Base-by-base conservation (phyloP, 2,113 vertebrate species). In the Symphodus melops region DNA sequence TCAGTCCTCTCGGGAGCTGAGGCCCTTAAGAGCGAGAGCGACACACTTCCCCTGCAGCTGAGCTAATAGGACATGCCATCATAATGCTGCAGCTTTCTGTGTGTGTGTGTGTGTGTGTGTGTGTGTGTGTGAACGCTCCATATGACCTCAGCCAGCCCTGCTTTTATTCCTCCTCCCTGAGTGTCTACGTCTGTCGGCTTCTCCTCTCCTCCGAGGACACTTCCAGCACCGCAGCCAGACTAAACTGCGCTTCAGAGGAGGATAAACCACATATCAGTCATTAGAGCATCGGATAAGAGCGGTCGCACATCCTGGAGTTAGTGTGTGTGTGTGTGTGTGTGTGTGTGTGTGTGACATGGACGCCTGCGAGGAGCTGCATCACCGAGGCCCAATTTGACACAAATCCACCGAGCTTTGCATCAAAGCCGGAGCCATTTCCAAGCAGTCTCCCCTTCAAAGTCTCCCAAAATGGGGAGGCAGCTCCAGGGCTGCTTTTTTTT, bases 401-500 rank as follows among this genome's bases (percentile, higher is more conserved):
- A 85, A 82, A 87, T 79, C 86, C 72, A 33, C 72, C 59, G 82
- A 87, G 78, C 82, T 82, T 72, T 60, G 75, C 79, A 77, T 85
- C 86, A 87, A 77, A 70, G 68, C 81, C 62, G 8, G 55, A 73
- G 39, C 51, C 68, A 79, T 84, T 82, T 87, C 70, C 82, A 73
- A 75, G 64, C 51, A 52, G 68, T 37, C 51, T 48, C 53, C 55
- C 41, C 55, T 82, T 84, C 75, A 87, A 72, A 72, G 78, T 70
- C 70, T 52, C 54, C 10, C 3, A 72, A 55, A 84, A 75, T 71
- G 48, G 28, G 64, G 49, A 77, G 20, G 57, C 52, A 71, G 77
- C 68, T 72, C n/a, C 12, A 9, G 70, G 55, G 36, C 48, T 56
- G 3, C 5, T 28, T 28, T 28, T 28, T 28, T 28, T 3, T 28